Percentiles rank a stretch among this genome's conserved stretches.
phyloP scores from a whole-genome alignment of 2,797 vertebrate genomes.

The Ptychadena robeensis region DNA sequence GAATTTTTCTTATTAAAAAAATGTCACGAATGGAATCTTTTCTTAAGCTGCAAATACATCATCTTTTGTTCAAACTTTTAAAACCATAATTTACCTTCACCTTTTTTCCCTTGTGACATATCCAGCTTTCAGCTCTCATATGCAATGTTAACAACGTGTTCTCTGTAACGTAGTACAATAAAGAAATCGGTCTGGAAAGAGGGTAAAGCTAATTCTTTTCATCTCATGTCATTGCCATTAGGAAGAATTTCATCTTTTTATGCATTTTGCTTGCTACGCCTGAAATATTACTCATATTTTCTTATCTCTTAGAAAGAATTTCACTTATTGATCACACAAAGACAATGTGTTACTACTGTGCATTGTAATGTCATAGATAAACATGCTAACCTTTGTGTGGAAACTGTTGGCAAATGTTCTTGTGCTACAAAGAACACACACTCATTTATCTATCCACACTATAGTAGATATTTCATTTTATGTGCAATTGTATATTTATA shows the following conservation, averaged over 20 bases:
- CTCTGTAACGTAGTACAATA: not conserved
- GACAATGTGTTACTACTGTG: too few relatives aligned
- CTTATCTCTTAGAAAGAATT: not conserved
- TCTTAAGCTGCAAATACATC: not conserved
- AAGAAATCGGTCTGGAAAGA: not conserved
- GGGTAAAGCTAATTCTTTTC: not conserved
- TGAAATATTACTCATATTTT: not conserved
- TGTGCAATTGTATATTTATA: too few relatives aligned
- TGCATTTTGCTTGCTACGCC: slow-evolving; percentile 5
- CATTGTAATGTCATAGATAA: too few relatives aligned
- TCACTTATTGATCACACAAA: not conserved
- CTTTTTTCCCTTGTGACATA: not conserved
- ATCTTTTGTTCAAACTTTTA: not conserved
- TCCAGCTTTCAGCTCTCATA: slow-evolving; percentile 10
- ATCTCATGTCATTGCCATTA: not conserved
- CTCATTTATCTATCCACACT: too few relatives aligned
- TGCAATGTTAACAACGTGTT: slow-evolving; percentile 27
- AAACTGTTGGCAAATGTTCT: too few relatives aligned
- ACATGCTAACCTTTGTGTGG: too few relatives aligned
- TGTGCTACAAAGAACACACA: too few relatives aligned
- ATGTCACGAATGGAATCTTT: not conserved
- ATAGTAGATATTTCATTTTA: too few relatives aligned
- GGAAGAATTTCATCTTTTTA: not conserved
- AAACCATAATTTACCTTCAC: not conserved
- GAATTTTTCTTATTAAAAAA: not conserved